These are phyloP conservation scores for Epinotia ramella DNA, from an alignment of 2,888 invertebrate species.

Conservation along the genomic window DNA sequence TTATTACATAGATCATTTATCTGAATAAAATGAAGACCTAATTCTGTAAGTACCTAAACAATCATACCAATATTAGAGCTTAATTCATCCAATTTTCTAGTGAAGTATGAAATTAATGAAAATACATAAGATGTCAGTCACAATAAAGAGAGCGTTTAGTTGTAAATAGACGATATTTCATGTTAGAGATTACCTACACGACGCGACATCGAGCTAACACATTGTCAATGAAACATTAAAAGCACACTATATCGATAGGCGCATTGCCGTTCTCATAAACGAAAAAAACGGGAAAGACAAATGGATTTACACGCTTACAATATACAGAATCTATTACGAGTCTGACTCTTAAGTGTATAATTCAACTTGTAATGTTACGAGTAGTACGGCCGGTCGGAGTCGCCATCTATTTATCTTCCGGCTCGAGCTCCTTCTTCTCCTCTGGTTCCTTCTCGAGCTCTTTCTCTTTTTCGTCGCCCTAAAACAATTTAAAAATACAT, in stretches of 20 bases:
- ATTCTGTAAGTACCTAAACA: slow-evolving; percentile 64
- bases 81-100: slow-evolving; percentile 22
- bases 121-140: slow-evolving; percentile 37
- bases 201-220: slow-evolving; percentile 62
- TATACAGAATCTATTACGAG: slow-evolving; percentile 75
- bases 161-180: slow-evolving; percentile 22
- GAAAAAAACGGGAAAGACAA: slow-evolving; percentile 80
- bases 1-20: slow-evolving; percentile 54
- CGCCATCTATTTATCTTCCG: slow-evolving; percentile 53
- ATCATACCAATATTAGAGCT: slow-evolving; percentile 47
- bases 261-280: slow-evolving; percentile 60
- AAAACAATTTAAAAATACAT: slow-evolving; percentile 57
- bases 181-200: slow-evolving; percentile 49
- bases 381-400: slow-evolving; percentile 49
- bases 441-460: slow-evolving; percentile 87
- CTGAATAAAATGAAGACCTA: slow-evolving; percentile 60
- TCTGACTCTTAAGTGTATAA: slow-evolving; percentile 72
- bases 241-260: slow-evolving; percentile 58
- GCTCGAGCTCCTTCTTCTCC: slow-evolving; percentile 89
- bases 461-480: slow-evolving; percentile 92
- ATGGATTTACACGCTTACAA: slow-evolving; percentile 82
- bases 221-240: slow-evolving; percentile 54
- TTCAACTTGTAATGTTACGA: slow-evolving; percentile 60
- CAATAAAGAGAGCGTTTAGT: slow-evolving; percentile 33
- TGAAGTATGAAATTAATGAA: slow-evolving; percentile 19